Base-by-base conservation (phyloP, 2,888 invertebrate genomes). In the Eristalinus sepulchralis region DNA sequence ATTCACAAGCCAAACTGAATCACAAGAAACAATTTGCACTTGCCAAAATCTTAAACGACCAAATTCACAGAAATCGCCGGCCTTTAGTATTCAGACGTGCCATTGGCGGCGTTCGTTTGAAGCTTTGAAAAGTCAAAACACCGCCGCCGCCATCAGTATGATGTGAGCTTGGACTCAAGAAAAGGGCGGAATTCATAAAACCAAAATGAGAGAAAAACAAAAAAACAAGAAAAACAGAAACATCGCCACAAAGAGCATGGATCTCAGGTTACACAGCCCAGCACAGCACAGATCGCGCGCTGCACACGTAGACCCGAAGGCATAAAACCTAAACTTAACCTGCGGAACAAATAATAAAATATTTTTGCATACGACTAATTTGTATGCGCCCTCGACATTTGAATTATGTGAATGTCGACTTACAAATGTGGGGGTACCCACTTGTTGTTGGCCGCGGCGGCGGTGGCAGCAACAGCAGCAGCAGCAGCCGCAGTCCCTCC, bases 331-430 rank as follows among this genome's bases (percentile, higher is more conserved):
- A 81, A 85, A 81, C 84, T 85, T 81, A 81, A 77, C 84, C 76
- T 72, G 84, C 81, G 84, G 81, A 86, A 86, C 85, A 86, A 86
- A 86, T 86, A 86, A 86, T 86, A 86, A 86, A 86, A 86, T 86
- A 86, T 86, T 83, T 88, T 88, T 82, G 88, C 88, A 88, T 88
- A 87, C 88, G 88, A 87, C 88, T 88, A 88, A 88, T 88, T 88
- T 88, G 88, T 88, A 88, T 88, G 88, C 88, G 88, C 88, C 88
- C 88, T 88, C 88, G 79, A 81, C 76, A 82, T 88, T 88, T 86
- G 85, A 86, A 78, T 86, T 86, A 86, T 86, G 82, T 86, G 85
- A 82, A 86, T 78, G 82, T 86, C 82, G 82, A 77, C 81, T 71
- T 81, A 85, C 84, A 85, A 85, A 85, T 85, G 84, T 77, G 84